Base-by-base conservation (phyloP, 1,140 invertebrate species). In the Ceratosolen solmsi region DNA sequence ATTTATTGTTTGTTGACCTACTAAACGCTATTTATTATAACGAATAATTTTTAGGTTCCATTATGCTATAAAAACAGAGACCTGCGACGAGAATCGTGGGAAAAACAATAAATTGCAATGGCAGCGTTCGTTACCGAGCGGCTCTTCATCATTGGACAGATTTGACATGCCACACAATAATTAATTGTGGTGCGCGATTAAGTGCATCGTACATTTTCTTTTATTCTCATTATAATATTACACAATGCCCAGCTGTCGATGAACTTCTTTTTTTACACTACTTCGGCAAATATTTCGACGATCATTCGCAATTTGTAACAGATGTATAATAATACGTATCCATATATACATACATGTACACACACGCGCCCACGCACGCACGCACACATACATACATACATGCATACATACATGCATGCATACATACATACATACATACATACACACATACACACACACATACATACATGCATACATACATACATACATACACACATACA, bases 131-230 rank as follows among this genome's bases (percentile, higher is more conserved):
- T 33, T 71, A 41, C 38, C 70, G 46, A 70, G 58, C 46, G 56
- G 77, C 68, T 83, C 22, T 72, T 27, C 41, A 71, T 79, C 74
- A 70, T 68, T 82, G 80, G 80, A 85, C 79, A 84, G 80, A 84
- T 83, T 49, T 65, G 78, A 82, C 15, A 83, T 38, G 46, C 33
- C 71, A 71, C 63, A 56, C 80, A 46, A 49, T 82, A 78, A 7
- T 73, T 71, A 79, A 83, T 60, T 80, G 68, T 68, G 49, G 73
- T 76, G 75, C 71, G 80, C 56, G 65, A 65, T 79, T 54, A 71
- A 72, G 74, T 71, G 76, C 38, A 78, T 54, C 38, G 70, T 75
- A 72, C 27, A 65, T 73, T 49, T 78, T 9, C 51, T 71, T 30
- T 63, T 56, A 54, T 46, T 65, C 15, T 70, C 3, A n/a, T 74